Conservation (phyloP, 2,113 vertebrate species). For the Lepus europaeus region DNA sequence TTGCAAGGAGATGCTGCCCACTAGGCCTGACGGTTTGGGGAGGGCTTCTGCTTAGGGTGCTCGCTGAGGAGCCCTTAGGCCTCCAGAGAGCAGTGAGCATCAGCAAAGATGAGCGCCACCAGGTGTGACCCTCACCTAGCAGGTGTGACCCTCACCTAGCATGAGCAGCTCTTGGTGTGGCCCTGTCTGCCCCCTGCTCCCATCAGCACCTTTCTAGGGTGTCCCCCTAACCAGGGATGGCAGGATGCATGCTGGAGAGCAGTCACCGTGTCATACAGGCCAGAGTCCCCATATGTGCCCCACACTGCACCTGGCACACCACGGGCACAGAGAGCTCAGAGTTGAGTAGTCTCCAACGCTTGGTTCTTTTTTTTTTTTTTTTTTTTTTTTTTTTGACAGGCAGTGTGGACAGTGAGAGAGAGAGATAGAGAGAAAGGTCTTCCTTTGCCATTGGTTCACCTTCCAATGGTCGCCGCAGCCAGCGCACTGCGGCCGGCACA, state of each 20-base stretch:
- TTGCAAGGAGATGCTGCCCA: background rate
- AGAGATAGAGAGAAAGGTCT: too few species aligned
- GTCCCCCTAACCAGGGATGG: background rate
- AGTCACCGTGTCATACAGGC: background rate
- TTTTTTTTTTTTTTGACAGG: too few species aligned
- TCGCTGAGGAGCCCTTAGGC: background rate
- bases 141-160: too few species aligned
- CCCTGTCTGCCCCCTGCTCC: background rate
- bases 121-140: too few species aligned
- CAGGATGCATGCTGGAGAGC: background rate
- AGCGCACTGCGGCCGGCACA: too few species aligned
- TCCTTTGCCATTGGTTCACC: too few species aligned
- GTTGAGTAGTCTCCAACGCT: background rate
- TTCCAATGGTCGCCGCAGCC: too few species aligned
- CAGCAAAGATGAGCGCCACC: background rate
- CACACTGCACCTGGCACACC: background rate
- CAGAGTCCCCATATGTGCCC: background rate
- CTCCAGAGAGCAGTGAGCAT: accelerated
- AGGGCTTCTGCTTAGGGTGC: background rate
- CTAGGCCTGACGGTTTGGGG: background rate
- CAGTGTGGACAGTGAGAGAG: too few species aligned
- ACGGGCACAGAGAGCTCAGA: background rate
- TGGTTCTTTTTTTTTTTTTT: background rate
- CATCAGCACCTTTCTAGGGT: background rate
- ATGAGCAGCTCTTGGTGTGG: background rate